Conservation (phyloP, 2,113 vertebrate genomes). For the Plecturocebus donacophilus region DNA sequence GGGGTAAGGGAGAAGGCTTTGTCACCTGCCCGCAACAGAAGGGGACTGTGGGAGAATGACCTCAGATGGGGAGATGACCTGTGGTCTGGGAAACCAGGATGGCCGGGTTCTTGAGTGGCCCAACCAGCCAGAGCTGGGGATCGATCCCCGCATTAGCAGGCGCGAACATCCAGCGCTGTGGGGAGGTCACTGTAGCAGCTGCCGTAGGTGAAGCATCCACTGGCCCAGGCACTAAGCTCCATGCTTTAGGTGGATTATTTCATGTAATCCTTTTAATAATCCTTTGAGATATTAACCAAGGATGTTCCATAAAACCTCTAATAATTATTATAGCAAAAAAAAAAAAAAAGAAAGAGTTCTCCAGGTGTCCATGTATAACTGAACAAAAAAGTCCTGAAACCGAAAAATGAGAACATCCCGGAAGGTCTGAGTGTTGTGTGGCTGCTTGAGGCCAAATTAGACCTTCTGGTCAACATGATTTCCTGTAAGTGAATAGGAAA, state of each 20-base stretch:
- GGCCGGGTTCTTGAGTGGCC: background rate
- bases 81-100: background rate
- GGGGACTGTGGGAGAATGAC: background rate
- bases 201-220: background rate
- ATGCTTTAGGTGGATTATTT: background rate
- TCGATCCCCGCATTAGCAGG: background rate
- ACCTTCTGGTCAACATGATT: background rate
- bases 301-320: background rate
- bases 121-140: background rate
- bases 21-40: background rate
- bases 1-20: background rate
- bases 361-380: conserved; percentile 43
- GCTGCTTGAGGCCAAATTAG: background rate
- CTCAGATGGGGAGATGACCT: background rate
- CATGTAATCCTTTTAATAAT: background rate
- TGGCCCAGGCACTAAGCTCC: background rate
- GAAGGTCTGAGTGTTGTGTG: background rate
- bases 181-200: background rate
- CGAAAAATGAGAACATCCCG: conserved; percentile 38
- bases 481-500: background rate
- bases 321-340: background rate
- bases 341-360: background rate
- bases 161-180: rapidly evolving
- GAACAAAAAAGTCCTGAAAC: conserved; percentile 57
- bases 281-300: background rate